Evolutionary conservation across 2,113 vertebrate species (phyloP).

Genomic region (Arenaria interpres): DNA sequence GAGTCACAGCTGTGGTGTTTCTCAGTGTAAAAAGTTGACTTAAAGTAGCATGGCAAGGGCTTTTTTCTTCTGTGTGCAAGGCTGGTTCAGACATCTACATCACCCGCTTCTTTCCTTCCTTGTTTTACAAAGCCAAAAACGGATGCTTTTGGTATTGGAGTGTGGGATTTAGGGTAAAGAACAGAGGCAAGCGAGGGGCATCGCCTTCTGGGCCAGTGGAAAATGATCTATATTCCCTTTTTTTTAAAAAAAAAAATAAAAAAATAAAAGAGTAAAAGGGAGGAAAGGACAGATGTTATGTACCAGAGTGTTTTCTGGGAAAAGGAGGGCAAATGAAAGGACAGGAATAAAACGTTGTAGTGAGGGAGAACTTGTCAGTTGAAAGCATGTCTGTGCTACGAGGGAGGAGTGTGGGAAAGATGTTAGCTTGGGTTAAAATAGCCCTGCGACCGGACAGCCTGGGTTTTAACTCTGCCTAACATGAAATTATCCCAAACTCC

Average conservation of each 20-base stretch:
- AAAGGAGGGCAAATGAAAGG: conserved; percentile 13
- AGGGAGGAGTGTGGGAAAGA: conserved; percentile 59
- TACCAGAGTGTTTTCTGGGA: conserved; percentile 4
- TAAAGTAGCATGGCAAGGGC: neutral
- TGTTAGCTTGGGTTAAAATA: conserved; percentile 41
- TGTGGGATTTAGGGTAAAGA: neutral
- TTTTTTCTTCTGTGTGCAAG: neutral
- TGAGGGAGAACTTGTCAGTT: neutral
- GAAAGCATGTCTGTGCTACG: neutral
- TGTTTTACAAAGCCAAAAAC: neutral
- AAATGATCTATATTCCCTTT: neutral
- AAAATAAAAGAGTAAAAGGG: too few relatives aligned
- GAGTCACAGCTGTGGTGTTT: neutral
- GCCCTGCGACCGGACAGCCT: neutral
- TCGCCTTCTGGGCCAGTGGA: neutral
- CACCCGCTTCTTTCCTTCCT: neutral
- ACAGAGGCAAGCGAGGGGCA: neutral
- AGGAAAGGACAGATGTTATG: neutral
- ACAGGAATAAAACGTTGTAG: neutral
- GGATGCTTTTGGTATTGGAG: neutral
- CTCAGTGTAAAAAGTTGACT: neutral
- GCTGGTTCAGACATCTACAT: neutral
- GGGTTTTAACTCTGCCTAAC: neutral
- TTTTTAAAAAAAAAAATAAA: neutral
- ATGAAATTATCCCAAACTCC: conserved; percentile 24